A percentile compares a stretch with the other conserved stretches of the same genome.
phyloP scores from a whole-genome alignment of 2,888 invertebrate species.

The Taenaris catops region DNA sequence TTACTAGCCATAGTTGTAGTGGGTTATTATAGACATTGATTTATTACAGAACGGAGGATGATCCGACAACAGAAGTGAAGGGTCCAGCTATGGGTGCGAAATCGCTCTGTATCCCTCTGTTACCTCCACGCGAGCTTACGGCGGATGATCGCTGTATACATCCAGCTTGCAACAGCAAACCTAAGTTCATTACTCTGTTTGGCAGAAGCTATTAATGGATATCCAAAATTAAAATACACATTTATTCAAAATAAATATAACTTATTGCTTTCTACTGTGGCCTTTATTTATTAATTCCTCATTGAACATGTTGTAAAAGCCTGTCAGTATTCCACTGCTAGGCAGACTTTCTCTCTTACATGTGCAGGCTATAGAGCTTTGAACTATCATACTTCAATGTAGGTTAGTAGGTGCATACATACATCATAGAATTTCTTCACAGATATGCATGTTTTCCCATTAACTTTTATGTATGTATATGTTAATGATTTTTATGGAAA shows the following conservation, averaged over 20 bases:
- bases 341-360: no score
- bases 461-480: no score
- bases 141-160: slow-evolving; percentile 89
- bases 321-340: neutral
- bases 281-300: neutral
- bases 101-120: slow-evolving; percentile 97
- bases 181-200: slow-evolving; percentile 94
- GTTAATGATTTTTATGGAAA: no score
- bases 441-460: no score
- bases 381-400: no score
- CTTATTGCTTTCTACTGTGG: slow-evolving; percentile 1
- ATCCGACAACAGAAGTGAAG: slow-evolving; percentile 82
- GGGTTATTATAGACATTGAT: no score
- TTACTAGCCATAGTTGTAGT: no score
- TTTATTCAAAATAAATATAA: no score
- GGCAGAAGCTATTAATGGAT: slow-evolving; percentile 92
- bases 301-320: neutral
- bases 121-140: slow-evolving; percentile 85
- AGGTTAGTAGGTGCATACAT: no score
- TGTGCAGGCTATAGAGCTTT: no score
- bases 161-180: slow-evolving; percentile 88
- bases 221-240: no score
- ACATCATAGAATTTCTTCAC: no score
- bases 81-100: slow-evolving; percentile 99
- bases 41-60: slow-evolving; percentile 81